Conservation (phyloP, 2,797 vertebrate species). For the Atherinosoma microstoma region DNA sequence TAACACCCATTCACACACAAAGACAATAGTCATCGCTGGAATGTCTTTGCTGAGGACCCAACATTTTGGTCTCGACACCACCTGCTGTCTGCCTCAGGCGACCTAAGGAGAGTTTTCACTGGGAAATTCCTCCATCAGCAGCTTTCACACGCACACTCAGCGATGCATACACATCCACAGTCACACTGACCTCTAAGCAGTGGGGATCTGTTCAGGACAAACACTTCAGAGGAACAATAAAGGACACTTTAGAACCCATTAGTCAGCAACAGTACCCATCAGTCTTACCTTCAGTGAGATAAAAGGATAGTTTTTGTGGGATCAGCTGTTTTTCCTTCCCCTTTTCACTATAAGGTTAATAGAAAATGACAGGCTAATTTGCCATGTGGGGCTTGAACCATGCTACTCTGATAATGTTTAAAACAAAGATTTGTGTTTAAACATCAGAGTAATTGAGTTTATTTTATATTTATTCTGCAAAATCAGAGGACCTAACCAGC, state of each 20-base stretch:
- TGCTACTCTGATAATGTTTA: background rate
- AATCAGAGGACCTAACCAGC: background rate
- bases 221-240: background rate
- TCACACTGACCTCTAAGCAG: background rate
- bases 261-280: background rate
- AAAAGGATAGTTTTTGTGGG: background rate
- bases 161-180: background rate
- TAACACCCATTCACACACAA: conserved; percentile 52
- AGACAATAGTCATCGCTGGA: conserved; percentile 57
- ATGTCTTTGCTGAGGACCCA: conserved; percentile 67
- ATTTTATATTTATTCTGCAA: background rate
- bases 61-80: conserved; percentile 51
- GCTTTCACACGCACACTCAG: conserved; percentile 21
- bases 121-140: conserved; percentile 13
- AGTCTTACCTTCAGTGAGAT: background rate
- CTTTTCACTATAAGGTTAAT: background rate
- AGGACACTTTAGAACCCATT: background rate
- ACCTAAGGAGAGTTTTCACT: conserved; percentile 6
- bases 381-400: background rate
- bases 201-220: background rate
- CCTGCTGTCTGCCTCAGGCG: conserved; percentile 43
- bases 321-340: background rate
- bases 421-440: background rate
- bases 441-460: background rate
- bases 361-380: background rate